Evolutionary conservation across 2,113 vertebrate species (phyloP).

Genomic region (Andinoacara biseriatus): DNA sequence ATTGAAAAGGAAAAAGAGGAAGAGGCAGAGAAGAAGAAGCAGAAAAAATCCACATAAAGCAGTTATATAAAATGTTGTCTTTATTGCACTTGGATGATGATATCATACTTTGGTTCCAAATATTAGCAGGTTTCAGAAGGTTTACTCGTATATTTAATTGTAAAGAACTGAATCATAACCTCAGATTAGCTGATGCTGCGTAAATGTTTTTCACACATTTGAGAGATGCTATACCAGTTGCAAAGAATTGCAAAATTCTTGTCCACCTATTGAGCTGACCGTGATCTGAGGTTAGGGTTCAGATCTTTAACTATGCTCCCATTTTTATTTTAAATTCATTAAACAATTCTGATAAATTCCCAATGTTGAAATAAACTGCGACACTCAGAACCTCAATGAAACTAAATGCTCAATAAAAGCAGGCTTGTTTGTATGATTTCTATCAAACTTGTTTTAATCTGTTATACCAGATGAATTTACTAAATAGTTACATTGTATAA

Average conservation of each 20-base stretch:
- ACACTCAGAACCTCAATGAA: conserved; percentile 42
- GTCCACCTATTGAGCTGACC: conserved; percentile 3
- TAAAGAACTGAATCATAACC: conserved; percentile 51
- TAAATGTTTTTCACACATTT: neutral
- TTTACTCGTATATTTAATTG: conserved; percentile 38
- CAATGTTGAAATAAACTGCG: conserved; percentile 40
- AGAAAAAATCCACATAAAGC: conserved; percentile 82
- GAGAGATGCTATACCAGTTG: neutral
- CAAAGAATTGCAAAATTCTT: conserved; percentile 7
- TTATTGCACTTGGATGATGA: conserved; percentile 62
- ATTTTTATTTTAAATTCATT: conserved; percentile 36
- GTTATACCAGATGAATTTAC: neutral
- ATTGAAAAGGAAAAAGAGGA: conserved; percentile 84
- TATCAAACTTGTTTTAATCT: neutral
- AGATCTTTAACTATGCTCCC: conserved; percentile 5
- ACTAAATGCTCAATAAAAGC: conserved; percentile 67
- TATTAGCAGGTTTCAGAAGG: conserved; percentile 22
- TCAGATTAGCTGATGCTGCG: conserved; percentile 28
- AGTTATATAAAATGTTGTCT: conserved; percentile 18
- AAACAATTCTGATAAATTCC: conserved; percentile 22
- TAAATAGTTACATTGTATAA: neutral
- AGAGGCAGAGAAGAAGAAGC: conserved; percentile 85
- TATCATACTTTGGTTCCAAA: conserved; percentile 47
- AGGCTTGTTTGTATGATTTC: conserved; percentile 58
- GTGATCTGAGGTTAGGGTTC: conserved; percentile 50